Base-by-base conservation (phyloP, 2,888 invertebrate genomes). In the Amitus sp. region DNA sequence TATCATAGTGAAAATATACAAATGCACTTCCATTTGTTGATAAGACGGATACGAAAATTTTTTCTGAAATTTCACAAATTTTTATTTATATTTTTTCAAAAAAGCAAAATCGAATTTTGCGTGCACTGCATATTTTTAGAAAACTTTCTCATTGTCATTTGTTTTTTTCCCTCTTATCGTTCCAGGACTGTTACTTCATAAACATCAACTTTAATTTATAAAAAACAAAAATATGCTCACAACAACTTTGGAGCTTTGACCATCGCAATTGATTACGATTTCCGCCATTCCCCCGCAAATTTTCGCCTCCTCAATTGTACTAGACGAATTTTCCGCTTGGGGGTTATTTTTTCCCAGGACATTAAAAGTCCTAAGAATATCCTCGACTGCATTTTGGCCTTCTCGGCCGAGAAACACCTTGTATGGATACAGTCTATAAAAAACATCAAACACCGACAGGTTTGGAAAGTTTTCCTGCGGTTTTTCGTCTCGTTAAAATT, bases 361-460 rank as follows among this genome's bases (percentile, higher is more conserved):
- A 39, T 87, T 85, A 27, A 94, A 86, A 12, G 88, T 89, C 7
- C 86, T 83, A 13, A 95, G 80, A 1, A 95, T 87, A 13, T 87
- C 87, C 73, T 90, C 87, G 0, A 96, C 88, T 12, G 91, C 89
- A 50, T 86, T 86, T 47, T 87, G 85, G 19, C 91, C 91, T 46
- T 96, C 95, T 73, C 88, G 87, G n/a, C 87, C 86, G 50, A 96
- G 82, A 78, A 96, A 90, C 1, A 88, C 84, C 69, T 89, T 87
- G 78, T 92, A 93, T 0, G 97, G 97, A 81, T 97, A 98, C 0
- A 96, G 84, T 28, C 91, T 86, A 65, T 88, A 88, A 33, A 97
- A 81, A 1, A 93, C 83, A 61, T 91, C 88, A 73, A 89, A 87
- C 0, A 89, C 83, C 9, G 90, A 86, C 28, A 91, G 80, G 27